phyloP scores from a whole-genome alignment of 2,888 invertebrate genomes.

The Choristoneura rosaceana region DNA sequence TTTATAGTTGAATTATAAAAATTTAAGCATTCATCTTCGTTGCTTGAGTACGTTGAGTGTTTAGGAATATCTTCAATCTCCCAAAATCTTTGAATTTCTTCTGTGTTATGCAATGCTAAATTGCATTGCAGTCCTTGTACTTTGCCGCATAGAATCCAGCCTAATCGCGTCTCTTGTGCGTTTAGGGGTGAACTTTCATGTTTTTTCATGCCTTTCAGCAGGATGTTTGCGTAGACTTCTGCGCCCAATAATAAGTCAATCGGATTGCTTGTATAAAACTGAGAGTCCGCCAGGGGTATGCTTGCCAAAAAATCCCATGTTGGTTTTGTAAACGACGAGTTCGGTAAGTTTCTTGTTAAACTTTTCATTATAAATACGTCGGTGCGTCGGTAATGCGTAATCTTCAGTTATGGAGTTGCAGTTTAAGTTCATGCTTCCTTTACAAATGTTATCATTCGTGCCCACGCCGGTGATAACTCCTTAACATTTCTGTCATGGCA shows the following conservation, averaged over 20 bases:
- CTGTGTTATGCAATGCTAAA: neutral
- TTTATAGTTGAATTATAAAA: neutral
- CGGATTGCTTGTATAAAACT: neutral
- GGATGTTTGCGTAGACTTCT: constrained; percentile 19
- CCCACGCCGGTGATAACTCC: too few relatives aligned
- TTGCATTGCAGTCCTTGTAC: neutral
- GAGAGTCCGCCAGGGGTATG: constrained; percentile 26
- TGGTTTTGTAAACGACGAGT: constrained; percentile 21
- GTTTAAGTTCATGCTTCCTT: constrained; percentile 34
- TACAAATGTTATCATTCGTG: too few relatives aligned
- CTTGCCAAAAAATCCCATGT: too few relatives aligned
- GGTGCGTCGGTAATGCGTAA: constrained; percentile 21
- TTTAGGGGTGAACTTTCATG: neutral
- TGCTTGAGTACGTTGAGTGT: too few relatives aligned
- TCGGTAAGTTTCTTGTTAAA: constrained; percentile 30
- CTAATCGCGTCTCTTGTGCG: constrained; percentile 38
- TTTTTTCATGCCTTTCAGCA: constrained; percentile 19
- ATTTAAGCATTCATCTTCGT: neutral
- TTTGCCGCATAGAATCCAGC: constrained; percentile 42
- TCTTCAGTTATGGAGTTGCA: constrained; percentile 15
- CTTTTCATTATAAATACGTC: constrained; percentile 38
- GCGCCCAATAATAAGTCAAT: constrained; percentile 32
- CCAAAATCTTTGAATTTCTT: constrained; percentile 8
- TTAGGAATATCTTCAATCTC: neutral
- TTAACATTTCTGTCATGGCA: too few relatives aligned